Base-by-base conservation (phyloP, 2,797 vertebrate genomes). In the Rhabdophis nuchalis region DNA sequence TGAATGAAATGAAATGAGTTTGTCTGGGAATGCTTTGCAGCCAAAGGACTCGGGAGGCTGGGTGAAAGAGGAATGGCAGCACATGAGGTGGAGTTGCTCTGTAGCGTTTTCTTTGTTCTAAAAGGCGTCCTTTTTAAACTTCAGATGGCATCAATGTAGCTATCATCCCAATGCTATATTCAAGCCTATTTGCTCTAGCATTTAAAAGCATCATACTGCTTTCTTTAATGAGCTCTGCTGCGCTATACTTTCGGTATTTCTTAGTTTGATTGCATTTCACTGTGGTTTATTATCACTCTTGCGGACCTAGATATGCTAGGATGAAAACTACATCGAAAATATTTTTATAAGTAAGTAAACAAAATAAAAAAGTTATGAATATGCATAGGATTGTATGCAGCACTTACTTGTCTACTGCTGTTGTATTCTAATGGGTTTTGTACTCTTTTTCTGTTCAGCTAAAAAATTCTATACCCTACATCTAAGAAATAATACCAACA, bases 331-430 rank as follows among this genome's bases (percentile, higher is more conserved):
- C 36, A 25, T 82, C 0, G 1, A 12, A 82, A 46, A 46, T 82
- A 23, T 82, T 82, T 41, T 82, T 46, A 82, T 82, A 46, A 82
- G 36, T 77, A 11, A 4, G 32, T 82, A 82, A 82, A 82, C 18
- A 56, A 54, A 86, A 54, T 54, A 54, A 86, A 87, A 87, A 68
- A 46, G 9, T 57, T 50, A 32, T 86, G 58, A 89, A 91, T 57
- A 58, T 23, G 12, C 77, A 93, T 25, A 27, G 23, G 1, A 61
- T 18, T 85, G 10, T 6, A 25, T 16, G 27, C 5, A 27, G 0
- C 5, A 57, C 10, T 14, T n/a, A 60, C 4, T 94, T 61, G 36
- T 1, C 92, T 93, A 36, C 3, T 13, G 0, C 36, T n/a, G 29
- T 3, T 0, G 0, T 13, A 64, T 82, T 32, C 11, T 64, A 92